A percentile compares a stretch with the other conserved stretches of the same genome.
These are phyloP conservation scores for Percopsis omiscomaycus DNA, from an alignment of 2,797 vertebrate species.

Conservation along the genomic window DNA sequence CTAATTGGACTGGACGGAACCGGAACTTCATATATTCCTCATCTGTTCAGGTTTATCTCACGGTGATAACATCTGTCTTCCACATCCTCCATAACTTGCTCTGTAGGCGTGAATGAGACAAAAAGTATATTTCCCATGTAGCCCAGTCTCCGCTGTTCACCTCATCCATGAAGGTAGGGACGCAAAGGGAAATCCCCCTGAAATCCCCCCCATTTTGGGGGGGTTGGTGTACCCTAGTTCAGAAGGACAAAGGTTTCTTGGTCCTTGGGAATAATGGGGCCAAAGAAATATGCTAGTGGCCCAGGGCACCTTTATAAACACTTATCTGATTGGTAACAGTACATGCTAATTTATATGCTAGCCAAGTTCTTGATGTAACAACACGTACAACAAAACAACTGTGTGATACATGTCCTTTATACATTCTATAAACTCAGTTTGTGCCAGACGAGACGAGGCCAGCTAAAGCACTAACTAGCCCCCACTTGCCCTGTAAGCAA, in stretches of 20 bases:
- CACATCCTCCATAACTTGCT: slow-evolving; percentile 21
- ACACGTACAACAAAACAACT: too few species aligned
- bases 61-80: slow-evolving; percentile 20
- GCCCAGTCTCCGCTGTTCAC: slow-evolving; percentile 55
- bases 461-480: slow-evolving; percentile 63
- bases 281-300: too few species aligned
- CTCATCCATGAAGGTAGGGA: slow-evolving; percentile 65
- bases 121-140: slow-evolving; percentile 52
- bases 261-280: too few species aligned
- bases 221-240: slow-evolving; percentile 33
- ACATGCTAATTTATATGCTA: too few species aligned
- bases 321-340: too few species aligned
- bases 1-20: slow-evolving; percentile 20
- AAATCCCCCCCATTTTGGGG: slow-evolving; percentile 13
- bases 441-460: slow-evolving; percentile 42
- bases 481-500: slow-evolving; percentile 63
- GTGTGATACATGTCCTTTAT: not conserved
- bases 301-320: too few species aligned
- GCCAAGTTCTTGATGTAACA: too few species aligned
- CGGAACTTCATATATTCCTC: slow-evolving; percentile 44
- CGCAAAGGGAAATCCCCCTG: slow-evolving; percentile 56
- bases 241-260: slow-evolving; percentile 8
- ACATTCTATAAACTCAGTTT: slow-evolving; percentile 21
- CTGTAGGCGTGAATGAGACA: slow-evolving; percentile 20
- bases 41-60: slow-evolving; percentile 37